Conservation (phyloP, 92 coral and sea anemone species). For the Siderastrea radians region DNA sequence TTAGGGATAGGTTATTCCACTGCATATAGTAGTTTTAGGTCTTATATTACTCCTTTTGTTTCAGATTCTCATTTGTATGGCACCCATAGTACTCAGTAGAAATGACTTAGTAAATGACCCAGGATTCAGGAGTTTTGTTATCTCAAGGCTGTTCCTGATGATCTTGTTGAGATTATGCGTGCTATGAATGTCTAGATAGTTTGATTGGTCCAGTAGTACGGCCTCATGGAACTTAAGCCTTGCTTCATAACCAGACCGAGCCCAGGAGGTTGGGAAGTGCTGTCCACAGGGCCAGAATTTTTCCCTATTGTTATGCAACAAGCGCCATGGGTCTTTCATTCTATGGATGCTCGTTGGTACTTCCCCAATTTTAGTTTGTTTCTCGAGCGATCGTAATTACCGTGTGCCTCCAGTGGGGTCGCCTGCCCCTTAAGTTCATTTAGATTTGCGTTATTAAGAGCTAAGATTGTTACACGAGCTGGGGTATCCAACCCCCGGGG, state of each 20-base stretch:
- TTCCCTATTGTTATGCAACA: neutral
- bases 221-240: neutral
- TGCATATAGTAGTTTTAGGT: slow-evolving; percentile 22
- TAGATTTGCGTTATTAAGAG: neutral
- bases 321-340: neutral
- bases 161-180: slow-evolving; percentile 25
- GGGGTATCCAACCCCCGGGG: slow-evolving; percentile 22
- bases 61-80: slow-evolving; percentile 41
- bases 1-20: slow-evolving; percentile 36
- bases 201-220: slow-evolving; percentile 26
- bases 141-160: slow-evolving; percentile 12
- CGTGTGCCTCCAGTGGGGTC: too few relatives aligned
- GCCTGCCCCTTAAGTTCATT: neutral
- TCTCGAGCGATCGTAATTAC: too few relatives aligned
- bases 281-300: neutral
- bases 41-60: slow-evolving; percentile 22
- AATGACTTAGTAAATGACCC: slow-evolving; percentile 32
- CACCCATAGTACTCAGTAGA: slow-evolving; percentile 40
- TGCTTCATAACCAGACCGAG: slow-evolving; percentile 14
- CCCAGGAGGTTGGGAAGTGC: neutral
- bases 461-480: neutral
- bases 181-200: neutral
- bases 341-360: neutral
- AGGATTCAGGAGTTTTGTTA: slow-evolving; percentile 36
- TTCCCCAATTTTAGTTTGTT: neutral